Percentiles rank a stretch among this genome's conserved stretches.
These are phyloP conservation scores for Eristalinus sepulchralis DNA, from an alignment of 2,888 invertebrate species.

Conservation along the genomic window DNA sequence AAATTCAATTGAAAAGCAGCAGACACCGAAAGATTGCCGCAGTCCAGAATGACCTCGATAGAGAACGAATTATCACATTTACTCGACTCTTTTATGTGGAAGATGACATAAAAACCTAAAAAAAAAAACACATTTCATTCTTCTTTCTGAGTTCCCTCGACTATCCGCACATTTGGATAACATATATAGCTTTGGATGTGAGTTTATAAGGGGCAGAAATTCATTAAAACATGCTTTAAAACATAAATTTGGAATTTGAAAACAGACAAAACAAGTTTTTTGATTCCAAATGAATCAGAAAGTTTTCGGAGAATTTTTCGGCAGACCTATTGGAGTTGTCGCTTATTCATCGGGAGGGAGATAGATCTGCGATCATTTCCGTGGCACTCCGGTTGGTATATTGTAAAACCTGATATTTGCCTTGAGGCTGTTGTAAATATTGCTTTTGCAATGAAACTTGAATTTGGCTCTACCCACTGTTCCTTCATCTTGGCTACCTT, in stretches of 20 bases:
- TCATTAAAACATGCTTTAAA: conserved; percentile 44
- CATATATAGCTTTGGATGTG: background rate
- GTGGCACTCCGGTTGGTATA: background rate
- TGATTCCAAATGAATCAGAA: conserved; percentile 43
- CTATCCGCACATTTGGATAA: background rate
- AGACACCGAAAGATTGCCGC: background rate
- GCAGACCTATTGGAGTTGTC: conserved; percentile 42
- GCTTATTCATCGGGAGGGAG: background rate
- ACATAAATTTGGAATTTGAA: conserved; percentile 39
- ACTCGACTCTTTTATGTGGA: conserved; percentile 25
- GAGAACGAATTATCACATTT: conserved; percentile 29
- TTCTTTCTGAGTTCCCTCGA: background rate
- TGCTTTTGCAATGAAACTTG: conserved; percentile 36
- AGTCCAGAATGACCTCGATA: conserved; percentile 33
- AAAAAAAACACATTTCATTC: conserved; percentile 24
- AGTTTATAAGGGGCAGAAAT: background rate
- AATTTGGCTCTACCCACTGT: background rate
- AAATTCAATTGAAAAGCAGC: conserved; percentile 6
- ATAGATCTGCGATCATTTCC: conserved; percentile 18
- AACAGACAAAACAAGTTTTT: conserved; percentile 39
- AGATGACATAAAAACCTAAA: conserved; percentile 57
- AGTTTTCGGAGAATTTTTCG: conserved; percentile 43
- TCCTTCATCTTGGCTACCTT: too few species aligned
- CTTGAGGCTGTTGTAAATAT: conserved; percentile 14
- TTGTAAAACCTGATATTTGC: conserved; percentile 50